These are phyloP conservation scores for Phymatocera aterrima DNA, from an alignment of 2,888 invertebrate species.

Conservation along the genomic window DNA sequence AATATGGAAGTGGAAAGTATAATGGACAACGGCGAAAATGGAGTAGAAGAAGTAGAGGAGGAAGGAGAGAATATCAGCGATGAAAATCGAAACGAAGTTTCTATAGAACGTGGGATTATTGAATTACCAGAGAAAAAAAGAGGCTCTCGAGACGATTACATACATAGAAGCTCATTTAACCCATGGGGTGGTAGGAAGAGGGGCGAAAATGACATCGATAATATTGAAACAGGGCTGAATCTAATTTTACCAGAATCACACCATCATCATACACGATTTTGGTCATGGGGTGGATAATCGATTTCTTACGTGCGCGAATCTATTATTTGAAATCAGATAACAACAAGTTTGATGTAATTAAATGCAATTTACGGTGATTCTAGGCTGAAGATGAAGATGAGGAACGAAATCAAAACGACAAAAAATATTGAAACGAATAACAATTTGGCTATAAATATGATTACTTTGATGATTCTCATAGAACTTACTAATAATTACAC, in stretches of 20 bases:
- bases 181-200: slow-evolving; percentile 31
- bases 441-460: neutral
- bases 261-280: slow-evolving; percentile 3
- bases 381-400: neutral
- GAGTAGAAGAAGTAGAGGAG: neutral
- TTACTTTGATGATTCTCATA: neutral
- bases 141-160: neutral
- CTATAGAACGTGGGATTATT: slow-evolving; percentile 3
- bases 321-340: neutral
- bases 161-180: slow-evolving; percentile 4
- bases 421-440: too few species aligned
- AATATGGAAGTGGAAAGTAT: neutral
- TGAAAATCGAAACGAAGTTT: slow-evolving; percentile 5
- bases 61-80: too few species aligned
- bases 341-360: neutral
- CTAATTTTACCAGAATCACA: neutral
- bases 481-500: neutral
- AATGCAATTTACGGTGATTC: neutral
- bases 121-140: neutral
- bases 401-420: too few species aligned
- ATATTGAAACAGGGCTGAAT: neutral
- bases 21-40: neutral
- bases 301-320: too few species aligned
- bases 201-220: neutral
- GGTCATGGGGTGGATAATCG: slow-evolving; percentile 14